phyloP scores from a whole-genome alignment of 2,888 invertebrate genomes.

The Cloeon dipterum region DNA sequence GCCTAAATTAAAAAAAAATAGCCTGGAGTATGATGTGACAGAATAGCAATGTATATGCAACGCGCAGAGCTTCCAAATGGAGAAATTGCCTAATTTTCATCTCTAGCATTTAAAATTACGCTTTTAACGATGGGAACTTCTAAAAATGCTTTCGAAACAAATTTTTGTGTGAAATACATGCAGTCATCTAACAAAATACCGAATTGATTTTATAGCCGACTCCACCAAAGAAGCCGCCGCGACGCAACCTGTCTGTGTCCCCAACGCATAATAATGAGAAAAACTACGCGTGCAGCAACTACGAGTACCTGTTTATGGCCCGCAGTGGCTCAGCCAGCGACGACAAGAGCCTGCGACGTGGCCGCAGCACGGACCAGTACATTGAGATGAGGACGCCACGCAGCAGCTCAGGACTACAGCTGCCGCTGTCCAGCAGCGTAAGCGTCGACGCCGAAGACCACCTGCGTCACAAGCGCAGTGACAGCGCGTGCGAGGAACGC shows the following conservation, averaged over 20 bases:
- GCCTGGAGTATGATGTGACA: no score
- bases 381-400: constrained; percentile 47
- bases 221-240: constrained; percentile 74
- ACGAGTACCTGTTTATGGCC: constrained; percentile 36
- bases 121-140: no score
- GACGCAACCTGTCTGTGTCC: constrained; percentile 64
- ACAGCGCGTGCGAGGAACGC: constrained; percentile 1
- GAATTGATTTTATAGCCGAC: no score
- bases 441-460: neutral
- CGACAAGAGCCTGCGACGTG: constrained; percentile 36
- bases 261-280: constrained; percentile 43
- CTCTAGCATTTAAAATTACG: no score
- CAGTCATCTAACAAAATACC: no score
- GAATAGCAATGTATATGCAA: no score
- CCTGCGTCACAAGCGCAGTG: constrained; percentile 13
- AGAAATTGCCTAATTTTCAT: no score
- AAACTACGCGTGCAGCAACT: constrained; percentile 24
- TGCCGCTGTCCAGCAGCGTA: neutral
- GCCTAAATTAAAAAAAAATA: no score
- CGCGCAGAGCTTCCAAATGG: no score
- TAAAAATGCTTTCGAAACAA: no score
- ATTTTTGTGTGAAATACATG: no score
- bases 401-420: constrained; percentile 16
- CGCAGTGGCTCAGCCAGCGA: constrained; percentile 45
- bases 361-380: constrained; percentile 54